These are phyloP conservation scores for Trogon melanurus DNA, from an alignment of 2,113 vertebrate species.

Conservation along the genomic window DNA sequence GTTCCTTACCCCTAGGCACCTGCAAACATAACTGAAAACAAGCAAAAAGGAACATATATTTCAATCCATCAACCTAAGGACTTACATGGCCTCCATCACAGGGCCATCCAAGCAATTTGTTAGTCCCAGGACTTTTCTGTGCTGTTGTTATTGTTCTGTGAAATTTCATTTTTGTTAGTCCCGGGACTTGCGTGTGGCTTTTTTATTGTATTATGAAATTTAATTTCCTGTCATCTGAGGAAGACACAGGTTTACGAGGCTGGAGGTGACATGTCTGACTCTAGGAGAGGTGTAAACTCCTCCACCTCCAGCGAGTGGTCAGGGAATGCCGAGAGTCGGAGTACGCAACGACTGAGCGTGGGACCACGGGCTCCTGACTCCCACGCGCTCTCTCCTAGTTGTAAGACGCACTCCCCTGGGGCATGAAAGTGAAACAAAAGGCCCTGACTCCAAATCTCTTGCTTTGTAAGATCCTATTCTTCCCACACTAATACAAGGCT, in stretches of 20 bases:
- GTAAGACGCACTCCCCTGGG: background rate
- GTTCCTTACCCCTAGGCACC: background rate
- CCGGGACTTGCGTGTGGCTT: background rate
- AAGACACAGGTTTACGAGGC: background rate
- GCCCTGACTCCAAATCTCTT: background rate
- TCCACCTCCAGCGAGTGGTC: background rate
- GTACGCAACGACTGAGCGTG: rapidly evolving
- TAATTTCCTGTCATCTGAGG: slow-evolving; percentile 36
- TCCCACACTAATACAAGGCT: background rate
- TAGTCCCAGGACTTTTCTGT: background rate
- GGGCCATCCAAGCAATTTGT: background rate
- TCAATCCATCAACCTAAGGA: background rate
- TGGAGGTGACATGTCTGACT: background rate
- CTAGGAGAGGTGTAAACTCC: background rate
- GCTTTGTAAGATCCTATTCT: background rate
- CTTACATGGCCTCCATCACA: background rate
- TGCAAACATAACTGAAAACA: background rate
- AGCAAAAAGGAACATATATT: background rate
- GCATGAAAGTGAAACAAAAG: background rate
- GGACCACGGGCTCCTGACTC: background rate
- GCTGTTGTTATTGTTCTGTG: background rate
- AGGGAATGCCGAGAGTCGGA: rapidly evolving
- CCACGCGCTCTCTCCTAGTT: background rate
- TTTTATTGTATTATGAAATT: slow-evolving; percentile 12
- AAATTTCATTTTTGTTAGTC: slow-evolving; percentile 28